These are phyloP conservation scores for Mythimna impura DNA, from an alignment of 2,888 invertebrate genomes.

Conservation along the genomic window DNA sequence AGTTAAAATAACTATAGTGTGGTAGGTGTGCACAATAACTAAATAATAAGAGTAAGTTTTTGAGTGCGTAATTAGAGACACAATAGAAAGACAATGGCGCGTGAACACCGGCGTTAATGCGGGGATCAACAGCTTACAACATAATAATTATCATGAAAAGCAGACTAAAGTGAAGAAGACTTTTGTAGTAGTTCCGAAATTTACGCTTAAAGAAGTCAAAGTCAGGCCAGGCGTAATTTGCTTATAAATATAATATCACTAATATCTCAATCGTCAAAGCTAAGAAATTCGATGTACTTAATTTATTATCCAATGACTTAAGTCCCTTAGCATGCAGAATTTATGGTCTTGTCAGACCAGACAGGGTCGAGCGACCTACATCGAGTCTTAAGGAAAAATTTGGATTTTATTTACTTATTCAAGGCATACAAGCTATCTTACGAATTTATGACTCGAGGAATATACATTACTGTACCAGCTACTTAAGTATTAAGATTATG, in stretches of 20 bases:
- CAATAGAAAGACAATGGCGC: too few relatives aligned
- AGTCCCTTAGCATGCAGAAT: constrained; percentile 5
- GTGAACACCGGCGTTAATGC: too few relatives aligned
- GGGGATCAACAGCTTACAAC: too few relatives aligned
- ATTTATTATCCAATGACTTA: background rate
- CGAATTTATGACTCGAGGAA: constrained; percentile 1
- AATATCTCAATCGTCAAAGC: background rate
- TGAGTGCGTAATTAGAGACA: too few relatives aligned
- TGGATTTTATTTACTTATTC: constrained; percentile 13
- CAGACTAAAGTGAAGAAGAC: too few relatives aligned
- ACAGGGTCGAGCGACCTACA: constrained; percentile 17
- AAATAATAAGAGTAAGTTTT: too few relatives aligned
- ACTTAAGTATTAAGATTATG: background rate
- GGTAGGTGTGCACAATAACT: too few relatives aligned
- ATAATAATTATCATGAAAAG: too few relatives aligned
- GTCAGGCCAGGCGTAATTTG: too few relatives aligned
- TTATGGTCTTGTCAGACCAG: background rate
- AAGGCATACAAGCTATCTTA: constrained; percentile 22
- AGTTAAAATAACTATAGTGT: too few relatives aligned
- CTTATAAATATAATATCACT: background rate
- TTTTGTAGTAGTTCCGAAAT: too few relatives aligned
- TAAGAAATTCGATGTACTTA: background rate
- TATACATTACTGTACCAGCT: background rate
- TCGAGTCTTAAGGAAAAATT: constrained; percentile 35
- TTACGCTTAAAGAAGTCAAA: too few relatives aligned